Conservation (phyloP, 2,797 vertebrate genomes). For the Tenualosa ilisha region DNA sequence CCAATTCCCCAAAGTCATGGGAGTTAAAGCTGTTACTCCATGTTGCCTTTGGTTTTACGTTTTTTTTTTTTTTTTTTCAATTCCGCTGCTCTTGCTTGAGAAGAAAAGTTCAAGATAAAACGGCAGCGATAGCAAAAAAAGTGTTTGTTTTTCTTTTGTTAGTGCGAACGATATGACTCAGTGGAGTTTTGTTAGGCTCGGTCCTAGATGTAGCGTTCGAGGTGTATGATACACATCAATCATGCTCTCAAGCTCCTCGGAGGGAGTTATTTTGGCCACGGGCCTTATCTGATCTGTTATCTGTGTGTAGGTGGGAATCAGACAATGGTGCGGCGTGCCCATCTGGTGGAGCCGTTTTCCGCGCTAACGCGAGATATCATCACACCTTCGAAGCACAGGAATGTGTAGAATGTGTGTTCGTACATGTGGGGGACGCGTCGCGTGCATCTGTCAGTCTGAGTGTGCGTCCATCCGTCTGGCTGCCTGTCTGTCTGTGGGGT, state of each 20-base stretch:
- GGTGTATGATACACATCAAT: neutral
- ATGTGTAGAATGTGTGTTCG: neutral
- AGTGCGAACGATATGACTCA: neutral
- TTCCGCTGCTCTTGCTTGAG: neutral
- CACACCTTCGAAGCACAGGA: neutral
- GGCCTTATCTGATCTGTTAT: neutral
- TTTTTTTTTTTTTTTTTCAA: neutral
- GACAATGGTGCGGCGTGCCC: slow-evolving; percentile 8
- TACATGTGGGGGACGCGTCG: neutral
- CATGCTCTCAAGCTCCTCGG: neutral
- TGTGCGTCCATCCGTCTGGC: neutral
- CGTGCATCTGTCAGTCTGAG: neutral
- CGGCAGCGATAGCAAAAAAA: neutral
- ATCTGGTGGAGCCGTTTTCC: neutral
- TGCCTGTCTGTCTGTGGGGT: slow-evolving; percentile 45
- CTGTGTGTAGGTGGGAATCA: neutral
- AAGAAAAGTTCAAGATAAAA: neutral
- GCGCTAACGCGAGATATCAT: neutral
- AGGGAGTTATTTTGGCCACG: neutral
- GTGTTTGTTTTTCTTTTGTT: slow-evolving; percentile 1
- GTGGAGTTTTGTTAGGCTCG: neutral
- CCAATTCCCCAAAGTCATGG: neutral
- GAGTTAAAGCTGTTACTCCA: neutral
- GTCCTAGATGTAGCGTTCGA: neutral
- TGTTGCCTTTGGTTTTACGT: neutral